These are phyloP conservation scores for Apocrypta bakeri DNA, from an alignment of 1,140 invertebrate genomes.

Conservation along the genomic window DNA sequence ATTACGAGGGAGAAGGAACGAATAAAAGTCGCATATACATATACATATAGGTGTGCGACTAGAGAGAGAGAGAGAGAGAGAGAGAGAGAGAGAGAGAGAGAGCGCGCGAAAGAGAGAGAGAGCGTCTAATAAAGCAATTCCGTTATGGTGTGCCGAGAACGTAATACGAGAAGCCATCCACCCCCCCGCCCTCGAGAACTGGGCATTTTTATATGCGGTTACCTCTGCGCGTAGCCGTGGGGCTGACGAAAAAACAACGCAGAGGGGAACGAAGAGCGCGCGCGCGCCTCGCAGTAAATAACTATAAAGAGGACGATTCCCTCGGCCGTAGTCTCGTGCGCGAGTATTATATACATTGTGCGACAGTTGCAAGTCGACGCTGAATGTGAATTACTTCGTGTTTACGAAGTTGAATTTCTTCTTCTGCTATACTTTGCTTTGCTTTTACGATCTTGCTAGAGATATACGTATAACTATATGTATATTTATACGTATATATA, in stretches of 20 bases:
- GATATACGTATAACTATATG: neutral
- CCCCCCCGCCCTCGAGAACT: constrained; percentile 57
- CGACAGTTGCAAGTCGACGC: constrained; percentile 13
- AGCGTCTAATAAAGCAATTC: constrained; percentile 73
- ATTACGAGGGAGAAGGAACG: constrained; percentile 52
- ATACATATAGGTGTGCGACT: constrained; percentile 37
- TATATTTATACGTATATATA: neutral
- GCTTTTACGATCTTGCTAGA: constrained; percentile 23
- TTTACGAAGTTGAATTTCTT: constrained; percentile 48
- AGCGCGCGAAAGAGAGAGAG: constrained; percentile 40
- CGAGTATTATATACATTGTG: neutral
- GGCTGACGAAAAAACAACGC: neutral
- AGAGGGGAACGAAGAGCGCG: neutral
- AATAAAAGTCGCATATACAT: constrained; percentile 40
- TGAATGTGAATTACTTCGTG: constrained; percentile 32
- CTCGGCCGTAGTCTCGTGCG: neutral
- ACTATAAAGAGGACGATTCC: constrained; percentile 42
- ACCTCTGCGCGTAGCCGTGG: constrained; percentile 44
- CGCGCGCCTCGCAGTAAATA: constrained; percentile 42
- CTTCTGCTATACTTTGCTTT: constrained; percentile 24
- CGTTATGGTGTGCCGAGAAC: constrained; percentile 63
- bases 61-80: constrained; percentile 52
- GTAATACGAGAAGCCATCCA: constrained; percentile 73
- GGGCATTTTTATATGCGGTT: constrained; percentile 53
- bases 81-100: constrained; percentile 51